Conservation (phyloP, 2,888 invertebrate species). For the Eudasyphora cyanicolor region DNA sequence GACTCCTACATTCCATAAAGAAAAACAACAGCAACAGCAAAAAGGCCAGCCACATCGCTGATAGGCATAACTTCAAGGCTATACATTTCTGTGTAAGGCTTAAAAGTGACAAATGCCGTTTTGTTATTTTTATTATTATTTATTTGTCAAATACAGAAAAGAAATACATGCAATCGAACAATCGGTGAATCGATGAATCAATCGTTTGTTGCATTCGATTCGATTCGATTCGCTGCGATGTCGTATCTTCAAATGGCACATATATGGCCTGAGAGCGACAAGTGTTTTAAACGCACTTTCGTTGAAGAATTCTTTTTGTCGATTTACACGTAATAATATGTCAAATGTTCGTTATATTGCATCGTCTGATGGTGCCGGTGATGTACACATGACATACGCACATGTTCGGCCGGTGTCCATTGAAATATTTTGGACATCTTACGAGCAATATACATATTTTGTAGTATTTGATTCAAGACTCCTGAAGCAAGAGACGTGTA, state of each 20-base stretch:
- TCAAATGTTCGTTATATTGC: neutral
- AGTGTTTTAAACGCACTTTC: constrained; percentile 66
- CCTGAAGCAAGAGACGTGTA: no score
- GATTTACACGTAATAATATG: constrained; percentile 62
- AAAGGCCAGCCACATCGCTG: constrained; percentile 38
- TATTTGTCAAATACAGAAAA: constrained; percentile 23
- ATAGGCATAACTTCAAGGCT: constrained; percentile 65
- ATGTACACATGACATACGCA: neutral
- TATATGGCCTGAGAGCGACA: constrained; percentile 54
- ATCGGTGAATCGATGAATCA: neutral
- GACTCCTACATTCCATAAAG: constrained; percentile 73
- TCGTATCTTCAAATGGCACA: neutral
- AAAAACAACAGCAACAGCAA: constrained; percentile 8
- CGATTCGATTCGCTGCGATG: constrained; percentile 15
- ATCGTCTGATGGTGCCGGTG: neutral
- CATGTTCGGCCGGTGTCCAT: no score
- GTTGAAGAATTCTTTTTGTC: constrained; percentile 64
- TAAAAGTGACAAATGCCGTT: constrained; percentile 59
- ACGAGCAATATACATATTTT: no score
- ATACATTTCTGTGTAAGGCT: constrained; percentile 52
- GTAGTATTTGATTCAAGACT: no score
- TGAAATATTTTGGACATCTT: neutral
- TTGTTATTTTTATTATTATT: constrained; percentile 33
- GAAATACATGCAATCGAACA: neutral
- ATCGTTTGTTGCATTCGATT: neutral